Evolutionary conservation across 64 coral and sea anemone species (phyloP).

Genomic region (Stichodactyla mertensii): DNA sequence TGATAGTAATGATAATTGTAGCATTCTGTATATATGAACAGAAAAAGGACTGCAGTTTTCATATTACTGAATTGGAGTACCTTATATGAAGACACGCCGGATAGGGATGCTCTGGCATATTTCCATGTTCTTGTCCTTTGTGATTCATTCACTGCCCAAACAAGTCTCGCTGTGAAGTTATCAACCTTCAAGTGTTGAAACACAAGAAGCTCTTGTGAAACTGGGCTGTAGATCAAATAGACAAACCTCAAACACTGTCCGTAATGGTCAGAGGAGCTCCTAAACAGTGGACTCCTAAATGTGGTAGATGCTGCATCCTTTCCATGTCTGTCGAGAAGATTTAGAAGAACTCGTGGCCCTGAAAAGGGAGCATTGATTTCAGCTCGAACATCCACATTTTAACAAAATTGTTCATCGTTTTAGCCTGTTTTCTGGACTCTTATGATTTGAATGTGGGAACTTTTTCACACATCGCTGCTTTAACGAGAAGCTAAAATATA

Average conservation of each 20-base stretch:
- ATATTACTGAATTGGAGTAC: not conserved
- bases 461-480: too few relatives aligned
- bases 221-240: slow-evolving; percentile 41
- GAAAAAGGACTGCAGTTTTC: too few relatives aligned
- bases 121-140: slow-evolving; percentile 20
- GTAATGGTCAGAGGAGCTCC: not conserved
- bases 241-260: slow-evolving; percentile 28
- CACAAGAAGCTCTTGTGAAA: slow-evolving; percentile 6
- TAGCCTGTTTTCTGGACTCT: too few relatives aligned
- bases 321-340: not conserved
- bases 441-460: too few relatives aligned
- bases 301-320: not conserved
- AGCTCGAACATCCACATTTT: not conserved
- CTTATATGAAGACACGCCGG: slow-evolving; percentile 21
- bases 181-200: slow-evolving; percentile 23
- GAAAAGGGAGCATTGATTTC: not conserved
- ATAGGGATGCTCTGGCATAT: slow-evolving; percentile 6
- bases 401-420: too few relatives aligned
- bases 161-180: slow-evolving; percentile 10
- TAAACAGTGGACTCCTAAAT: slow-evolving; percentile 33
- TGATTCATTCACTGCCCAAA: slow-evolving; percentile 45
- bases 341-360: not conserved
- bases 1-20: too few relatives aligned
- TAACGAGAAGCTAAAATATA: too few relatives aligned
- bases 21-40: too few relatives aligned